Percentiles rank a stretch among this genome's conserved stretches.
phyloP scores from a whole-genome alignment of 2,113 vertebrate genomes.

The Sebastes fasciatus region DNA sequence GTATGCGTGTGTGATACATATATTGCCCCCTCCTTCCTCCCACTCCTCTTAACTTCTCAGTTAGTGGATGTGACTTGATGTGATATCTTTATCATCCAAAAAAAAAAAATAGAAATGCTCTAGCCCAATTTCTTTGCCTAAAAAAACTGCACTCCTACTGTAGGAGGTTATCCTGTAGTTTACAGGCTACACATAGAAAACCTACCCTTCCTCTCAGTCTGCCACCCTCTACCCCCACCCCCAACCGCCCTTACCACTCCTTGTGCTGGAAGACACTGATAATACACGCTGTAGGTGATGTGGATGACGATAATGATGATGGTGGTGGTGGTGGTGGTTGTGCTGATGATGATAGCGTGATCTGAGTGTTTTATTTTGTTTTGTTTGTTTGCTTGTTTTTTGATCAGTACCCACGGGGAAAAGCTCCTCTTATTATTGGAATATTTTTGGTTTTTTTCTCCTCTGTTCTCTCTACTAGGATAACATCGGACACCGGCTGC shows the following conservation, averaged over 20 bases:
- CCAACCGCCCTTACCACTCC: conserved; percentile 59
- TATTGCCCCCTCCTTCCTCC: conserved; percentile 76
- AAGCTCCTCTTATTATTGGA: conserved; percentile 99
- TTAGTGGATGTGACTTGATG: conserved; percentile 73
- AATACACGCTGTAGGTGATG: conserved; percentile 80
- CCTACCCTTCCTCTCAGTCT: conserved; percentile 53
- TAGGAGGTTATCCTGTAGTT: conserved; percentile 55
- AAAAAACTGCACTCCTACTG: conserved; percentile 44
- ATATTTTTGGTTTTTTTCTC: conserved; percentile 99
- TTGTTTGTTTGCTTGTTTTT: conserved; percentile 52
- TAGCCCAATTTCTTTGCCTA: conserved; percentile 46
- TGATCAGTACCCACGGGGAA: conserved; percentile 86
- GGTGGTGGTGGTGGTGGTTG: conserved; percentile 79
- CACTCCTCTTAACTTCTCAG: conserved; percentile 62
- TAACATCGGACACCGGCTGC: conserved; percentile 99
- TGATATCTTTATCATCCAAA: conserved; percentile 52
- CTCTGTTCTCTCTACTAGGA: conserved; percentile 97
- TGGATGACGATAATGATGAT: conserved; percentile 71
- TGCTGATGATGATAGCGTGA: conserved; percentile 79
- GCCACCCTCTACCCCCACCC: conserved; percentile 38
- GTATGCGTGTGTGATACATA: conserved; percentile 84
- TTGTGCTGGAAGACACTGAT: conserved; percentile 81
- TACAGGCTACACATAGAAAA: conserved; percentile 64
- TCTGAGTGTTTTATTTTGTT: conserved; percentile 74
- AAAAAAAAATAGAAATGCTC: conserved; percentile 32